Conservation (phyloP, 2,888 invertebrate species). For the Argynnis bischoffii region DNA sequence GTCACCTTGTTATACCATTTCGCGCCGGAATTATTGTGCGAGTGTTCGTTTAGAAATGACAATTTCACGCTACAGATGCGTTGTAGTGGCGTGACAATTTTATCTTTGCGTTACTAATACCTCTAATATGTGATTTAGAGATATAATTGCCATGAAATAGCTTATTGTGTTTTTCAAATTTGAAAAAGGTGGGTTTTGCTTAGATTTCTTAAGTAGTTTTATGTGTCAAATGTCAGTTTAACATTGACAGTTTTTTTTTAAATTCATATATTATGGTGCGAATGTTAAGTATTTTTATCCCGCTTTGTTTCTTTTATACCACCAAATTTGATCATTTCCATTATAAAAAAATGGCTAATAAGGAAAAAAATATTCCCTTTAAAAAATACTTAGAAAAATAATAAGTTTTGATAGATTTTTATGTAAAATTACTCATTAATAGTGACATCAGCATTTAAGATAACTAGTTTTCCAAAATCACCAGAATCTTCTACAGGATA, state of each 20-base stretch:
- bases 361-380: too few species aligned
- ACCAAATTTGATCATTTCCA: too few species aligned
- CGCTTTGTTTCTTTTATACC: too few species aligned
- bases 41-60: conserved; percentile 45
- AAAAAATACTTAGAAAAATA: too few species aligned
- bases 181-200: conserved; percentile 9
- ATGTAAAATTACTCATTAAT: too few species aligned
- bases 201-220: conserved; percentile 13
- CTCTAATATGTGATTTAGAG: conserved; percentile 35
- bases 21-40: conserved; percentile 36
- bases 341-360: too few species aligned
- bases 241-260: neutral
- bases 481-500: too few species aligned
- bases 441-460: too few species aligned
- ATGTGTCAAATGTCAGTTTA: conserved; percentile 2
- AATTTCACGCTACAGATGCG: conserved; percentile 68
- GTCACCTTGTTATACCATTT: conserved; percentile 40
- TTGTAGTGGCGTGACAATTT: conserved; percentile 56
- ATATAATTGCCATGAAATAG: conserved; percentile 40
- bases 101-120: conserved; percentile 56
- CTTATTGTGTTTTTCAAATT: conserved; percentile 20
- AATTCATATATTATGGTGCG: too few species aligned
- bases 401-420: too few species aligned
- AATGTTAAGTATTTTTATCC: neutral
- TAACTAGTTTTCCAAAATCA: too few species aligned